Evolutionary conservation across 1,140 invertebrate species (phyloP).

Genomic region (Atopsyche davidsoni): DNA sequence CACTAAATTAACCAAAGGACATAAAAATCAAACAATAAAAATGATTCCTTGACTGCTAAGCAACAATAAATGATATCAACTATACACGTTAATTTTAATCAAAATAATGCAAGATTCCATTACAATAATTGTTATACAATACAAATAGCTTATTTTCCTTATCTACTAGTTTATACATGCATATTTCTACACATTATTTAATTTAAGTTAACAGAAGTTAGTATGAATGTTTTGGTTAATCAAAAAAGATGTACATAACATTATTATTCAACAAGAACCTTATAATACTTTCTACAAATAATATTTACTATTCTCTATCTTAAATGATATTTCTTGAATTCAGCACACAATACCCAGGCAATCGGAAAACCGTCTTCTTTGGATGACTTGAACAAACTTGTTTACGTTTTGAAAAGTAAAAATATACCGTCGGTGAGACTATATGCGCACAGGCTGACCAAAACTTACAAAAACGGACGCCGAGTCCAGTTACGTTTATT

Average conservation of each 20-base stretch:
- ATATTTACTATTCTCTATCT: neutral
- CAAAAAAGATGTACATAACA: slow-evolving; percentile 13
- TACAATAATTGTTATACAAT: slow-evolving; percentile 1
- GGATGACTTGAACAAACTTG: slow-evolving; percentile 6
- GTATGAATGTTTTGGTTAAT: slow-evolving; percentile 22
- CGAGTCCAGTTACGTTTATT: no score
- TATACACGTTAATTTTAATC: neutral
- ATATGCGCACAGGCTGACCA: no score
- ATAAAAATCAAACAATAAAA: no score
- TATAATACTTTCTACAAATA: slow-evolving; percentile 15
- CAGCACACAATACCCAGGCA: slow-evolving; percentile 6
- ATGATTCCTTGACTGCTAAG: neutral
- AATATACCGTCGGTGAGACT: no score
- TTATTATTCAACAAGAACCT: slow-evolving; percentile 10
- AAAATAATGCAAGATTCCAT: neutral
- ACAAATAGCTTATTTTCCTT: no score
- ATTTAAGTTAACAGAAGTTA: slow-evolving; percentile 17
- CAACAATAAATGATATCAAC: neutral
- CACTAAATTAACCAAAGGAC: neutral
- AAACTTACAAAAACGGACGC: no score
- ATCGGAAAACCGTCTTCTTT: slow-evolving; percentile 17
- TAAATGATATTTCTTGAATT: no score
- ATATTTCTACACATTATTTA: slow-evolving; percentile 3
- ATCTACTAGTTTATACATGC: neutral
- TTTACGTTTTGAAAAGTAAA: no score